phyloP scores from a whole-genome alignment of 2,113 vertebrate genomes.

The Sialia sialis region DNA sequence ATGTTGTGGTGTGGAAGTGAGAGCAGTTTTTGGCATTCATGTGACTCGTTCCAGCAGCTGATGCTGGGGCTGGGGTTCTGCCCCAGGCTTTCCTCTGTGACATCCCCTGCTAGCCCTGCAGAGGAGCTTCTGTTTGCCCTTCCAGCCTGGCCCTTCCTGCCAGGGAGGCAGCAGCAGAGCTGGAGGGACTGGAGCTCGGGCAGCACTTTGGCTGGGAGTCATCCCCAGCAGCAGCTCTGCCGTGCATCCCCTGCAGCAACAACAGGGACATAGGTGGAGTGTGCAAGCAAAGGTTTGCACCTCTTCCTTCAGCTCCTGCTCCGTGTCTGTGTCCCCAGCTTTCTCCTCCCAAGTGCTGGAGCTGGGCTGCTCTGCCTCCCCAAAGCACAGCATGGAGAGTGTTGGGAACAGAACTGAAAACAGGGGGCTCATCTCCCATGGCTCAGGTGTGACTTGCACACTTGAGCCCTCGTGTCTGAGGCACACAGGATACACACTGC shows the following conservation, averaged over 20 bases:
- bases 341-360: not conserved
- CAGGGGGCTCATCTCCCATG: rapidly evolving
- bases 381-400: rapidly evolving
- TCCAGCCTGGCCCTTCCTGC: not conserved
- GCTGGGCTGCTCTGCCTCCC: not conserved
- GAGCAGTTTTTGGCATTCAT: not conserved
- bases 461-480: not conserved
- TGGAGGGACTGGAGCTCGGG: not conserved
- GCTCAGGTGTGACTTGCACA: not conserved
- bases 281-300: not conserved
- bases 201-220: not conserved
- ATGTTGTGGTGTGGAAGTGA: not conserved
- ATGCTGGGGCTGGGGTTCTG: too few species aligned
- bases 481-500: not conserved
- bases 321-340: not conserved
- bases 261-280: not conserved
- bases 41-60: not conserved
- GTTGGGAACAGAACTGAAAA: not conserved
- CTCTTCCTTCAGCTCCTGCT: not conserved
- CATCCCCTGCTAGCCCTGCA: not conserved
- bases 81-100: not conserved
- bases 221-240: not conserved
- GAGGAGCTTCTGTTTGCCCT: not conserved
- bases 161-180: not conserved
- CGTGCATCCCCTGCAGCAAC: not conserved